Evolutionary conservation across 2,797 vertebrate species (phyloP).

Genomic region (Dipus sagitta): DNA sequence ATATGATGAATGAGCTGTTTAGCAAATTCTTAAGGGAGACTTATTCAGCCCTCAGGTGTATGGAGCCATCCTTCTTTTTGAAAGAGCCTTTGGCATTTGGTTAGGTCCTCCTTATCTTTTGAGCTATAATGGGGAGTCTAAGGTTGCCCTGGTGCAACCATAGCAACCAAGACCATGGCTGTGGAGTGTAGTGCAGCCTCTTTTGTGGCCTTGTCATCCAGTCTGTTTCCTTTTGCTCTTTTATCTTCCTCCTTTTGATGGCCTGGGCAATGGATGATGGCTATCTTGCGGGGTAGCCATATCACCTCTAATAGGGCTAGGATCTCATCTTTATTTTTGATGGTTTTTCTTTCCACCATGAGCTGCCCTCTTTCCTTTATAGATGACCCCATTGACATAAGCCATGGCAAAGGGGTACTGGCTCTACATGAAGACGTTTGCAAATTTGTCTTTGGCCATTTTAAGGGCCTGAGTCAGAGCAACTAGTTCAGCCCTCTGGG

Average conservation of each 20-base stretch:
- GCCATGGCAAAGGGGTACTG: not conserved
- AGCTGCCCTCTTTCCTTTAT: not conserved
- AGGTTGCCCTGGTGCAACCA: not conserved
- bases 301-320: not conserved
- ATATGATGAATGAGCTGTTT: not conserved
- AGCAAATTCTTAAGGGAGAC: not conserved
- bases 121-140: fast-evolving
- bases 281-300: not conserved
- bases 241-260: not conserved
- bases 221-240: not conserved
- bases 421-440: not conserved
- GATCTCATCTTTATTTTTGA: not conserved
- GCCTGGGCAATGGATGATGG: not conserved
- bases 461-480: not conserved
- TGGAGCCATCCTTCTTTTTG: not conserved
- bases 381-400: not conserved
- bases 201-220: too few relatives aligned
- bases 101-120: not conserved
- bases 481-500: not conserved
- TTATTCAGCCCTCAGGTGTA: not conserved
- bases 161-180: not conserved
- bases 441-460: not conserved
- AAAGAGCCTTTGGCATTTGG: not conserved
- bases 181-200: not conserved
- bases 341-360: not conserved